Conservation (phyloP, 2,888 invertebrate species). For the Amaurobius ferox region DNA sequence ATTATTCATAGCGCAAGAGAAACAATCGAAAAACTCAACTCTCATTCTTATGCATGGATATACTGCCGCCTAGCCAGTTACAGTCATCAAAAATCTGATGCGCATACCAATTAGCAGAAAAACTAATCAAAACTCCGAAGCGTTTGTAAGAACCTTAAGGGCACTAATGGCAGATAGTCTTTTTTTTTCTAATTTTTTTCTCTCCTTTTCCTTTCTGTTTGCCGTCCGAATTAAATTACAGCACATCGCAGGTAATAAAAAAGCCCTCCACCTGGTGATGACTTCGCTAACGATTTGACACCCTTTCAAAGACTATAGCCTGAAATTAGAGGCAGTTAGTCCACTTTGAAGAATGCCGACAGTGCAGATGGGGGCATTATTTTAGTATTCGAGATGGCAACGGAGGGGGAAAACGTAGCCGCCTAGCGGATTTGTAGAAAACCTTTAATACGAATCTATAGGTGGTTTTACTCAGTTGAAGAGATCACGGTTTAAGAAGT, state of each 20-base stretch:
- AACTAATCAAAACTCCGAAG: constrained; percentile 10
- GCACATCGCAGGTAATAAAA: constrained; percentile 51
- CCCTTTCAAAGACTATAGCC: constrained; percentile 68
- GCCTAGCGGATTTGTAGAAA: constrained; percentile 33
- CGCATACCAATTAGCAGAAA: constrained; percentile 55
- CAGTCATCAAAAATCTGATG: constrained; percentile 29
- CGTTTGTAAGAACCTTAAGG: background rate
- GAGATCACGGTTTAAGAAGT: background rate
- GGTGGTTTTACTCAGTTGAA: background rate
- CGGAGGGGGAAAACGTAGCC: constrained; percentile 2
- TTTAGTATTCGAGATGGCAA: constrained; percentile 47
- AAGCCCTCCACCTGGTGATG: constrained; percentile 63
- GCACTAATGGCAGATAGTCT: background rate
- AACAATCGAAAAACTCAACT: background rate
- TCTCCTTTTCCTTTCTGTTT: constrained; percentile 17
- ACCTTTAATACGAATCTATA: background rate
- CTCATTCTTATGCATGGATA: constrained; percentile 22
- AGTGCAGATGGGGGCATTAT: constrained; percentile 50
- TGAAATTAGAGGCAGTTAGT: constrained; percentile 53
- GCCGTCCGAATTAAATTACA: constrained; percentile 54
- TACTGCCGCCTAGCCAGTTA: constrained; percentile 18
- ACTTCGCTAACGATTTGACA: constrained; percentile 67
- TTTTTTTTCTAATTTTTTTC: constrained; percentile 14
- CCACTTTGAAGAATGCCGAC: constrained; percentile 52
- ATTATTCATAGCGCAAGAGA: background rate